These are phyloP conservation scores for Asarcornis scutulata DNA, from an alignment of 2,113 vertebrate species.

Conservation along the genomic window DNA sequence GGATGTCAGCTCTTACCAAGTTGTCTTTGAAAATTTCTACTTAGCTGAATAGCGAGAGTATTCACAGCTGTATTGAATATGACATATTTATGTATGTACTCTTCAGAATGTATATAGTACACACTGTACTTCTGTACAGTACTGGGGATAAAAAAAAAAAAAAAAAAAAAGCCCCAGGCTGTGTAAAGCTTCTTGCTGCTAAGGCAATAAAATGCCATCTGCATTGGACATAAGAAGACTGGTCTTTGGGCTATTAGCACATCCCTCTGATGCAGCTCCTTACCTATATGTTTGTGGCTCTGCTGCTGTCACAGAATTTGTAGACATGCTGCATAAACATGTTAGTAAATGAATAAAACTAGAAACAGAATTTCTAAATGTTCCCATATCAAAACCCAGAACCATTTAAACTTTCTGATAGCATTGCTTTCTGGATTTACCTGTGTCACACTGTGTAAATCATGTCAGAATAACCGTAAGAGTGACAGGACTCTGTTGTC, in stretches of 20 bases:
- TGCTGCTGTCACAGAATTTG: not conserved
- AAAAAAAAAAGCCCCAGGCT: not conserved
- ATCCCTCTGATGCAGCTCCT: not conserved
- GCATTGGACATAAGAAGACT: not conserved
- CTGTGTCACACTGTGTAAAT: not conserved
- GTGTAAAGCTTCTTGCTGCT: not conserved
- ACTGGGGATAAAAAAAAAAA: not conserved
- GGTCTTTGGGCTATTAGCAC: not conserved
- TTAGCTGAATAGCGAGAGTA: not conserved
- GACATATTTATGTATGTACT: not conserved
- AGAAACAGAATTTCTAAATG: not conserved
- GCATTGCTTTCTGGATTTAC: not conserved
- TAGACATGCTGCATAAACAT: not conserved
- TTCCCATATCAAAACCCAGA: not conserved
- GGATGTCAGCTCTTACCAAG: not conserved
- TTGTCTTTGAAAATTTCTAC: not conserved
- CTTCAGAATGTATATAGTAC: not conserved
- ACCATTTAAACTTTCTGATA: not conserved
- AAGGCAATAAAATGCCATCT: not conserved
- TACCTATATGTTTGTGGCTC: rapidly evolving
- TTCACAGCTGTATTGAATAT: not conserved
- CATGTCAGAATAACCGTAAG: not conserved
- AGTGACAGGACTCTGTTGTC: not conserved
- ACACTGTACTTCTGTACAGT: not conserved
- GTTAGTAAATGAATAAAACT: not conserved